Evolutionary conservation across 1,140 invertebrate genomes (phyloP), one percentile per base, ranked within the genome.

Genomic region (Hypsibius dujardini): DNA sequence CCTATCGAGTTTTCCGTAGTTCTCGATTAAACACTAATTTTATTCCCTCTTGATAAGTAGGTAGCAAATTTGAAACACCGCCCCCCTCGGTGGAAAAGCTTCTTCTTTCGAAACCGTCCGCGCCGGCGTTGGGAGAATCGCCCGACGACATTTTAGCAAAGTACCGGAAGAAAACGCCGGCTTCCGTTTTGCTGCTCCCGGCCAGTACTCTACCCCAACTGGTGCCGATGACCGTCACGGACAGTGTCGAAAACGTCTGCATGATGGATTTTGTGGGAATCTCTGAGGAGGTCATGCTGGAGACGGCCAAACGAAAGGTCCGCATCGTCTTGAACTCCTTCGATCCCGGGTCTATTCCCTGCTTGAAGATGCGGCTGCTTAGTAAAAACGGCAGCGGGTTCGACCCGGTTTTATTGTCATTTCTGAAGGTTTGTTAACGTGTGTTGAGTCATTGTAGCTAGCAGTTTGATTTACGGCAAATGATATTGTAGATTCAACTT

Each of bases 111-210:
- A 28, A 28, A 56, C n/a, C n/a, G n/a, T 56, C 62, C 12, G 12
- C 62, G 42, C 3, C 42, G 3, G 62, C 42, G 45, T 3, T 42
- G 42, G 69, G 74, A 84, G 90, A 91, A 79, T 86, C 85, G 56
- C 86, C 88, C 14, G 92, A 96, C 77, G 92, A 95, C 76, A 96
- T 97, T 76, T 83, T 97, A 74, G 92, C 90, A 46, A 96, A 95
- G 77, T 97, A 97, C 79, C 83, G 92, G 15, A 85, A 88, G 69
- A 92, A 92, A 80, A 83, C 85, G 1, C 86, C 75, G 15, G 71
- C 85, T 81, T 71, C 47, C 50, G 50, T n/a, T 56, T 56, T n/a
- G 7, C n/a, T n/a, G 50, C n/a, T 56, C 7, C n/a, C n/a, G 50
- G 50, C n/a, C 50, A 56, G n/a, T n/a, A 7, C 50, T 7, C 50